Conservation (phyloP, 1,140 invertebrate genomes). For the Heliconius hermathena region DNA sequence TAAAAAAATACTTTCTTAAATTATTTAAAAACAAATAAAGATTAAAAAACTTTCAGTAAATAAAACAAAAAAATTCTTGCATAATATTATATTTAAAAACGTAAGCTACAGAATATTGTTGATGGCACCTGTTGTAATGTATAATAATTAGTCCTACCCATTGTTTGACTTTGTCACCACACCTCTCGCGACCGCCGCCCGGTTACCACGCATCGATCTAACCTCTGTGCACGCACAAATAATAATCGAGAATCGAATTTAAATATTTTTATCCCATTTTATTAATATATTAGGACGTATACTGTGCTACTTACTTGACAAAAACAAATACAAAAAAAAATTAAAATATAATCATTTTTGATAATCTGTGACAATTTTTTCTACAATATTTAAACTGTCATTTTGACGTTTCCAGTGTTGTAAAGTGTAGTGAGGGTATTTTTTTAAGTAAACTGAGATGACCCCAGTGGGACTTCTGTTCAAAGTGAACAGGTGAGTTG, state of each 20-base stretch:
- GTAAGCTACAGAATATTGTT: conserved; percentile 19
- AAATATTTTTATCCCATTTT: conserved; percentile 5
- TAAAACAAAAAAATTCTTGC: conserved; percentile 10
- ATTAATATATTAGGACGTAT: not conserved
- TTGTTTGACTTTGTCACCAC: conserved; percentile 68
- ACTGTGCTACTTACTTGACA: not conserved
- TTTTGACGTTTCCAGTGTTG: conserved; percentile 44
- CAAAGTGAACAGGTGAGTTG: conserved; percentile 78
- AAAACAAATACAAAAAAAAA: not conserved
- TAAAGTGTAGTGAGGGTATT: conserved; percentile 34
- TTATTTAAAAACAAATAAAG: not conserved
- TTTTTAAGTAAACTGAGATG: conserved; percentile 60
- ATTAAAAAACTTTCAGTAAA: not conserved
- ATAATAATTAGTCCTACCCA: conserved; percentile 68
- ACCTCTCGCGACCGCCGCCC: conserved; percentile 62
- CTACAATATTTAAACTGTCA: conserved; percentile 19
- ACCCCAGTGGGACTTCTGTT: conserved; percentile 79
- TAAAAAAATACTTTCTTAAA: not conserved
- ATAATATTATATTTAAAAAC: conserved; percentile 1
- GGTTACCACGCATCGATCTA: conserved; percentile 58
- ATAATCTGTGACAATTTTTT: conserved; percentile 28
- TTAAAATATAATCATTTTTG: not conserved
- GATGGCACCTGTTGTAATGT: conserved; percentile 66
- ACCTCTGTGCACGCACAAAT: conserved; percentile 23
- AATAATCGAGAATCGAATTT: conserved; percentile 10